Conservation (phyloP, 2,113 vertebrate species). For the Varanus salvator region DNA sequence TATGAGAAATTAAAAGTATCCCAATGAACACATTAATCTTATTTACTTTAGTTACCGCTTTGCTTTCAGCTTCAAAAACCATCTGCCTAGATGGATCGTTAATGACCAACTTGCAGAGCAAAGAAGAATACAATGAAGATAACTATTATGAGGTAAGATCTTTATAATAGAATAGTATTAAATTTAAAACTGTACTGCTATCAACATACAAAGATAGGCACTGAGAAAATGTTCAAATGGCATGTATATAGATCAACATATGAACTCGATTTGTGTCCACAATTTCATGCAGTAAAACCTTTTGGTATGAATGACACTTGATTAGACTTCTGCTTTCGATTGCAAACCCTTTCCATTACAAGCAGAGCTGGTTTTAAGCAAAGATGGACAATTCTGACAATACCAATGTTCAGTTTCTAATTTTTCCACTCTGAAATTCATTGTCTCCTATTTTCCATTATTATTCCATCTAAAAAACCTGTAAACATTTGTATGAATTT, state of each 20-base stretch:
- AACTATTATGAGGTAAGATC: constrained; percentile 73
- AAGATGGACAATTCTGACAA: background rate
- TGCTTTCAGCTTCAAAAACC: constrained; percentile 66
- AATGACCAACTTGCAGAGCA: constrained; percentile 58
- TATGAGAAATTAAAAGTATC: constrained; percentile 72
- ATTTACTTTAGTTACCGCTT: constrained; percentile 62
- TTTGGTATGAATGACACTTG: constrained; percentile 9
- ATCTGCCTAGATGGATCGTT: constrained; percentile 63
- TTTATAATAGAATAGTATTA: background rate
- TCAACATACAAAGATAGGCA: background rate
- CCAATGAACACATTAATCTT: constrained; percentile 65
- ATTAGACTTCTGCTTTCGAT: background rate
- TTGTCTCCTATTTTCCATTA: background rate
- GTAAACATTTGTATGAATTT: background rate
- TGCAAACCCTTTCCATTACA: background rate
- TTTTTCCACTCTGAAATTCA: background rate
- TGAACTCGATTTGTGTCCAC: constrained; percentile 21
- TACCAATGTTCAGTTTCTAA: background rate
- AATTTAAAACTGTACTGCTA: background rate
- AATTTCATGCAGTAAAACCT: constrained; percentile 43
- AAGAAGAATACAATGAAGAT: constrained; percentile 64
- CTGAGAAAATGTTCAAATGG: constrained; percentile 46
- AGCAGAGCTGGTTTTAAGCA: background rate
- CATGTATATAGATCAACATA: background rate
- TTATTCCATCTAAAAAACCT: too few species aligned